These are phyloP conservation scores for Charadrius vociferus DNA, from an alignment of 2,113 vertebrate species.

Conservation along the genomic window DNA sequence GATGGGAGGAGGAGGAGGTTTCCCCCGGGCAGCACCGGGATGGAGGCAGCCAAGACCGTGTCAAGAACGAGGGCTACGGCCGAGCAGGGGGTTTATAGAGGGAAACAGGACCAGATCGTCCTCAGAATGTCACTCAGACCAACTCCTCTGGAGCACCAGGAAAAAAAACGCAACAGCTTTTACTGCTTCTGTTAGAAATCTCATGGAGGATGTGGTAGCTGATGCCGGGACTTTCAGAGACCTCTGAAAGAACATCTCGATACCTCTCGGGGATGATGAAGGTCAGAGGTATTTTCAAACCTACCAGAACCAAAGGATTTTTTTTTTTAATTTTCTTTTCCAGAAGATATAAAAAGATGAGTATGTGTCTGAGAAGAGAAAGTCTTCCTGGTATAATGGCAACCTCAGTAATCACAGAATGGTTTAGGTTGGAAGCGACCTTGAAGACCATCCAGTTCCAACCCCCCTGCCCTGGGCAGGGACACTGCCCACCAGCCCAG, in stretches of 20 bases:
- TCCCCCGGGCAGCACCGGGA: background rate
- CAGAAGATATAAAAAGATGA: background rate
- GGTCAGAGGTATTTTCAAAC: background rate
- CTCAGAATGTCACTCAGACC: background rate
- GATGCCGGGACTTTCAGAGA: background rate
- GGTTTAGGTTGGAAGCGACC: background rate
- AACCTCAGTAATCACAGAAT: background rate
- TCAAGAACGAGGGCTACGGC: background rate
- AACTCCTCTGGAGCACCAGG: background rate
- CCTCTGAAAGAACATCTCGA: background rate
- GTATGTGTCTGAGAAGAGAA: background rate
- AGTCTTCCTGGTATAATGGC: background rate
- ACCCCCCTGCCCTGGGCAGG: background rate
- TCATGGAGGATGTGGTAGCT: background rate
- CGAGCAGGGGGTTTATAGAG: background rate
- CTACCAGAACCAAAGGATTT: background rate
- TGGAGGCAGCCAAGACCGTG: background rate
- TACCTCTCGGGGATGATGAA: background rate
- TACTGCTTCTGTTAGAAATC: background rate
- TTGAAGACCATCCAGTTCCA: background rate
- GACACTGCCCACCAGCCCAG: background rate
- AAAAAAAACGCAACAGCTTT: background rate
- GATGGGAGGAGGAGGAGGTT: background rate
- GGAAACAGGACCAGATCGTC: background rate
- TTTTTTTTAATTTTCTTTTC: background rate